Evolutionary conservation across 2,113 vertebrate genomes (phyloP), one percentile per base, ranked within the genome.

Genomic region (Paramisgurnus dabryanus): DNA sequence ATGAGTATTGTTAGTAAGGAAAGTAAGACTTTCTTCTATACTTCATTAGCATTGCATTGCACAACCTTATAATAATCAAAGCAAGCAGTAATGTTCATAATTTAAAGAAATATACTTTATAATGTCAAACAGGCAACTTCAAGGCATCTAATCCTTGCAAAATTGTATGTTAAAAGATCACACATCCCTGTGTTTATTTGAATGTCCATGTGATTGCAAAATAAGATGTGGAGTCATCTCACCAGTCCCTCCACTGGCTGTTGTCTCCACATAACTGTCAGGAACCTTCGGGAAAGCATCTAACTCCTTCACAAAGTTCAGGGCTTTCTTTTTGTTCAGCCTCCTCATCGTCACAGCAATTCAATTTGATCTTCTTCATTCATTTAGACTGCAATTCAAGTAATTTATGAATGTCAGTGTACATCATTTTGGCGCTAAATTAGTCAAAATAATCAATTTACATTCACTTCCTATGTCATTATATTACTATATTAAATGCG

Each of bases 271-370:
- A 84, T 98, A 99, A 90, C 97, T 98, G 50, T 97, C 96, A 45
- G 98, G 98, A 81, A 99, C 93, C 91, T 99, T 99, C 0, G 97
- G 97, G 80, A 99, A 99, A 70, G 97, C 97, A 87, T 99, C 98
- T 88, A 99, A 80, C 81, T 99, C 98, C 87, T 94, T 98, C 81
- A 98, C 94, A 90, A 99, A 93, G 91, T 87, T 96, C 89, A 99
- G 89, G 45, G 98, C 96, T 91, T 97, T 99, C 93, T 95, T 98
- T 87, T 92, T 95, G 88, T 93, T 96, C 91, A 98, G 89, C 81
- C 97, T 96, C 94, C 95, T 98, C 98, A 99, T 94, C 85, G 93
- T 95, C 88, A 89, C 86, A 60, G 87, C 85, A 67, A 76, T 82
- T 78, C 67, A 84, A 87, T 78, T 68, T 82, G 66, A 86, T 77